These are phyloP conservation scores for Phallusia fumigata DNA, from an alignment of 23 tunicate genomes.

Conservation along the genomic window DNA sequence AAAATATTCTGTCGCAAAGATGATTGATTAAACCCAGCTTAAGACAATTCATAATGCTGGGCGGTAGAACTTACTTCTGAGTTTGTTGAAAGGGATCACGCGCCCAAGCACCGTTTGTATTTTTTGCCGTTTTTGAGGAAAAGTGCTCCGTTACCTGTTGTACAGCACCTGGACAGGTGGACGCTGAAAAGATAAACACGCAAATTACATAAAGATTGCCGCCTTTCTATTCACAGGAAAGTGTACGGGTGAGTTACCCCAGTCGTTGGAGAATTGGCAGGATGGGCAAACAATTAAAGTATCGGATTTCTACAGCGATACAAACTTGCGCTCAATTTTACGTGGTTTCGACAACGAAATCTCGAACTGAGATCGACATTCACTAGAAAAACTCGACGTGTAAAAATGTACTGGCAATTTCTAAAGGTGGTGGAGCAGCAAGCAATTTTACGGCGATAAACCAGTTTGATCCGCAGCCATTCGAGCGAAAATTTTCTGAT, in stretches of 20 bases:
- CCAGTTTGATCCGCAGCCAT: background rate
- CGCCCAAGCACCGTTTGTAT: slow-evolving; percentile 71
- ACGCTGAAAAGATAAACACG: slow-evolving; percentile 41
- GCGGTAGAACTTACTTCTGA: slow-evolving; percentile 37
- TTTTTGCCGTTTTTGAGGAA: slow-evolving; percentile 22
- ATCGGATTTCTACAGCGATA: background rate
- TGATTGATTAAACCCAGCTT: background rate
- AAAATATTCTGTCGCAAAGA: slow-evolving; percentile 40
- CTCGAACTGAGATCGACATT: no score
- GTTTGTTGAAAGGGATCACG: slow-evolving; percentile 75
- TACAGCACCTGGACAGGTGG: slow-evolving; percentile 64
- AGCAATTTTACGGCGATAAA: slow-evolving; percentile 10
- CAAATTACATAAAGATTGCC: background rate
- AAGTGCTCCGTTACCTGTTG: background rate
- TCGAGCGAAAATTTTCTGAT: background rate
- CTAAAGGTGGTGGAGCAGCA: background rate
- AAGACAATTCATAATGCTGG: background rate
- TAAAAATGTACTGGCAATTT: no score
- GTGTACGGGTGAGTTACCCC: slow-evolving; percentile 2
- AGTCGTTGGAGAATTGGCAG: background rate
- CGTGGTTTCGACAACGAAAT: no score
- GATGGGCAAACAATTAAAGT: slow-evolving; percentile 9
- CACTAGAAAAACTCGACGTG: no score
- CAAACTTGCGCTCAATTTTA: no score
- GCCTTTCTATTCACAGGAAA: slow-evolving; percentile 5